These are phyloP conservation scores for Cyanoderma ruficeps DNA, from an alignment of 2,113 vertebrate species.

Conservation along the genomic window DNA sequence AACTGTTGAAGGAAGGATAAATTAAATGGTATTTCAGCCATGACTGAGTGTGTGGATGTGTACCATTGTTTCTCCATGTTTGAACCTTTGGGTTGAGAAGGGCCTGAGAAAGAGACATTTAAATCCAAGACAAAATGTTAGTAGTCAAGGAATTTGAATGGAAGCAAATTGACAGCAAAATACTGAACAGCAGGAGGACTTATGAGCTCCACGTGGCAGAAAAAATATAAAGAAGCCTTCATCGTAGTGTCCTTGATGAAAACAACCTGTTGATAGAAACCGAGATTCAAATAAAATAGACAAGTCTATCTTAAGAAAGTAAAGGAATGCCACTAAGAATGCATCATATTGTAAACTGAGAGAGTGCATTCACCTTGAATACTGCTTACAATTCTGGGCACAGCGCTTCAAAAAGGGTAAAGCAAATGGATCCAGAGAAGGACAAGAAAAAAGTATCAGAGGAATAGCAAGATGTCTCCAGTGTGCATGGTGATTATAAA, in stretches of 20 bases:
- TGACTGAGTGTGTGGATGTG: neutral
- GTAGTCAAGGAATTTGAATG: neutral
- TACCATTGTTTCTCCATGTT: neutral
- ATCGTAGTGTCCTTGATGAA: neutral
- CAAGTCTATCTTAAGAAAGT: neutral
- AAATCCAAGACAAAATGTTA: neutral
- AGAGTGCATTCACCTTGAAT: neutral
- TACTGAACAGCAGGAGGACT: neutral
- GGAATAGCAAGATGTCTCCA: neutral
- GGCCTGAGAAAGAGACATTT: neutral
- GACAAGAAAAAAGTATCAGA: neutral
- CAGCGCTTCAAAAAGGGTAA: neutral
- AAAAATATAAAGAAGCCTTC: neutral
- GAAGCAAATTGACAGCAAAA: neutral
- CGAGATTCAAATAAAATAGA: neutral
- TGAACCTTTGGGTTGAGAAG: neutral
- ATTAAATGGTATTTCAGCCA: neutral
- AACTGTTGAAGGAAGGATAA: neutral
- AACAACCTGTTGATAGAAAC: neutral
- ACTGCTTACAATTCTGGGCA: neutral
- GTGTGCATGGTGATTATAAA: neutral
- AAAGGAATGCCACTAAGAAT: neutral
- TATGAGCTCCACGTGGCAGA: neutral
- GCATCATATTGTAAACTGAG: neutral
- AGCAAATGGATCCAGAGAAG: neutral